phyloP scores from a whole-genome alignment of 2,888 invertebrate genomes.

The Drosophila fungiperda region DNA sequence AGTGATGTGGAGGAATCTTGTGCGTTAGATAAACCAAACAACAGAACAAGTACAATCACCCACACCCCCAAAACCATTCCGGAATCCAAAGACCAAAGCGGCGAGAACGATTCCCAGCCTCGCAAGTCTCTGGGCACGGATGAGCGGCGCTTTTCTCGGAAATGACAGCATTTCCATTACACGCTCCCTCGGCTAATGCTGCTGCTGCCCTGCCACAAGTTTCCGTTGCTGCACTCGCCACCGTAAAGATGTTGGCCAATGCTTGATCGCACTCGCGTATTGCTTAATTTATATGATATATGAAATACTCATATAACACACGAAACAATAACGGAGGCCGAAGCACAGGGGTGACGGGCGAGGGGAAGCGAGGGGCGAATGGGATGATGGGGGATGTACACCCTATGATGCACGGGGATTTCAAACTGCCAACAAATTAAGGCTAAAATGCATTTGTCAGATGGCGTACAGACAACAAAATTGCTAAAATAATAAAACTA shows the following conservation, averaged over 20 bases:
- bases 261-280: constrained; percentile 42
- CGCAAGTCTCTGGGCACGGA: constrained; percentile 36
- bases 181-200: constrained; percentile 28
- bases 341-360: not conserved
- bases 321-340: constrained; percentile 32
- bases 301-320: constrained; percentile 38
- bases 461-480: constrained; percentile 48
- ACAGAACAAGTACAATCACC: constrained; percentile 2
- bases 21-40: constrained; percentile 29
- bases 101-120: constrained; percentile 11
- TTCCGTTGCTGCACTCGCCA: constrained; percentile 11
- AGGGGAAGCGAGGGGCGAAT: not conserved
- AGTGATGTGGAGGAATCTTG: not conserved
- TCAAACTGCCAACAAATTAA: constrained; percentile 66
- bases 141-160: constrained; percentile 63
- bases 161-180: constrained; percentile 78
- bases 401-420: constrained; percentile 15
- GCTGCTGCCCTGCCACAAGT: constrained; percentile 32
- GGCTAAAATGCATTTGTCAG: constrained; percentile 67
- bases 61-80: constrained; percentile 4
- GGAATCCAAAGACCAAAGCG: constrained; percentile 5
- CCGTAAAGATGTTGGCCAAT: not conserved
- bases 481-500: constrained; percentile 61
- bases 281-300: constrained; percentile 75
- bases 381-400: not conserved